Evolutionary conservation across 23 tunicate species (phyloP).

Genomic region (Trididemnum nubilum): DNA sequence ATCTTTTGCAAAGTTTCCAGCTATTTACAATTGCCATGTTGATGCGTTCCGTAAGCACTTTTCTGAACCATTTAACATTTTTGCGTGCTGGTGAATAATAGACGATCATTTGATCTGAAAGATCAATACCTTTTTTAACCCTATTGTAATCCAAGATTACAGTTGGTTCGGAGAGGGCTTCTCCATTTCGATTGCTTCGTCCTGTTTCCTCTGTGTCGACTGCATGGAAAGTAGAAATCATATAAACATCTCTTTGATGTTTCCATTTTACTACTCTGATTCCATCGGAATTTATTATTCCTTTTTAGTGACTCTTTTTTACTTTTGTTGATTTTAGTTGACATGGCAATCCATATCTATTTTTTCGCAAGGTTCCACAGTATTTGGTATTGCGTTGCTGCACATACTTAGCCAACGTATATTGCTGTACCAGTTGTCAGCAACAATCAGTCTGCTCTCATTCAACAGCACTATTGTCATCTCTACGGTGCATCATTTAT

Average conservation of each 20-base stretch:
- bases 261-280: slow-evolving; percentile 11
- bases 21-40: slow-evolving; percentile 21
- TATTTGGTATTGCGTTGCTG: slow-evolving; percentile 28
- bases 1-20: slow-evolving; percentile 20
- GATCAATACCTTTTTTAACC: slow-evolving; percentile 17
- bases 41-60: slow-evolving; percentile 26
- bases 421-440: slow-evolving; percentile 31
- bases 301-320: slow-evolving; percentile 6
- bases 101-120: slow-evolving; percentile 30
- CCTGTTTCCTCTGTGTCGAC: slow-evolving; percentile 2
- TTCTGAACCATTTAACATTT: slow-evolving; percentile 17
- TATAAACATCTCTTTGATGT: slow-evolving; percentile 31
- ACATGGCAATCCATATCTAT: slow-evolving; percentile 24
- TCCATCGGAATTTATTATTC: slow-evolving; percentile 31
- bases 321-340: slow-evolving; percentile 22
- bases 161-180: slow-evolving; percentile 8
- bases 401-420: slow-evolving; percentile 26
- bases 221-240: slow-evolving; percentile 22
- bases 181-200: slow-evolving; percentile 6
- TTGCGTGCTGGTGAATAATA: slow-evolving; percentile 20
- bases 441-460: slow-evolving; percentile 28
- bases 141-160: slow-evolving; percentile 28
- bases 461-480: too few relatives aligned
- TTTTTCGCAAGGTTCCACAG: slow-evolving; percentile 29
- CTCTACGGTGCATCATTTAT: too few relatives aligned